These are phyloP conservation scores for Musca domestica DNA, from an alignment of 1,140 invertebrate genomes.

Conservation along the genomic window DNA sequence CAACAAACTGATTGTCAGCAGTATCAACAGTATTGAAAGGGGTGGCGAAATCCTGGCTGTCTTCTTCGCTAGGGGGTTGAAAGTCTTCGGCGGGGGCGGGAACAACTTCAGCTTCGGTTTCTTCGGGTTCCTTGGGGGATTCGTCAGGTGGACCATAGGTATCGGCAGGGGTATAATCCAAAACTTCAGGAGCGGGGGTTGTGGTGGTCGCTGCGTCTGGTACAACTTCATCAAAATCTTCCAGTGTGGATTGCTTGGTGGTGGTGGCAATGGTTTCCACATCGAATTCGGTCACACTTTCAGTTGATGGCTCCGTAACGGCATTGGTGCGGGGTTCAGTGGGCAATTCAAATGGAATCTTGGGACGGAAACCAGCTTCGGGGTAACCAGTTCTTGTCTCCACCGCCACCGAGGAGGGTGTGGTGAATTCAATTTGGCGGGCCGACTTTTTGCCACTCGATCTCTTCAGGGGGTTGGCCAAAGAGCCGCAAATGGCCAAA, in stretches of 20 bases:
- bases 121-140: neutral
- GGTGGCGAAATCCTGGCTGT: slow-evolving; percentile 39
- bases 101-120: slow-evolving; percentile 21
- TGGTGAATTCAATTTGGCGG: slow-evolving; percentile 44
- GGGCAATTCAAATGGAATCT: slow-evolving; percentile 42
- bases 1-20: slow-evolving; percentile 30
- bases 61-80: slow-evolving; percentile 45
- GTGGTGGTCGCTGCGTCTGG: neutral
- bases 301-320: slow-evolving; percentile 27
- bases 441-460: slow-evolving; percentile 33
- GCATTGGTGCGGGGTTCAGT: slow-evolving; percentile 32
- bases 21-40: slow-evolving; percentile 17
- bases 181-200: neutral
- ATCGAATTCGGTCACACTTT: slow-evolving; percentile 27
- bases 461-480: neutral
- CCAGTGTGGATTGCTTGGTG: slow-evolving; percentile 18
- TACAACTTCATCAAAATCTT: slow-evolving; percentile 13
- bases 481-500: slow-evolving; percentile 5
- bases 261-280: slow-evolving; percentile 28
- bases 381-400: slow-evolving; percentile 39
- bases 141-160: slow-evolving; percentile 20
- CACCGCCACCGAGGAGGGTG: neutral
- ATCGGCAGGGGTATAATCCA: slow-evolving; percentile 19
- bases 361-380: slow-evolving; percentile 44
- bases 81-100: slow-evolving; percentile 39